Evolutionary conservation across 2,113 vertebrate species (phyloP), one percentile per base, ranked within the genome.

Genomic region (Menura novaehollandiae): DNA sequence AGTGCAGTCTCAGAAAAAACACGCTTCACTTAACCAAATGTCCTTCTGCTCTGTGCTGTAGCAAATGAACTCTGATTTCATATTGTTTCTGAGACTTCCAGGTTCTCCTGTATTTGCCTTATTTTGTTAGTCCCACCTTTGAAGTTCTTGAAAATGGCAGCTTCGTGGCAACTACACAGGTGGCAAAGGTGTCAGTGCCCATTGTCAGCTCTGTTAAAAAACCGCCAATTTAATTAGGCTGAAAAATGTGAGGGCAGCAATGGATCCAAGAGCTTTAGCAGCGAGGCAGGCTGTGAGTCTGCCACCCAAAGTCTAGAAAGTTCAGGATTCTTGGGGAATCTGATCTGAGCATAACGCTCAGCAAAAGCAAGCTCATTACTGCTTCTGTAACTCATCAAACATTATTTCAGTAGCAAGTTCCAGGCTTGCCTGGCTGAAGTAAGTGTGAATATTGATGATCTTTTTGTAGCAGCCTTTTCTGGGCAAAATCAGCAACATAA

Each of bases 41-140:
- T 27, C 49, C 22, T 91, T 85, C 69, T 96, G 96, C 88, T 94
- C 90, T 89, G 78, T 91, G 24, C 89, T 73, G 43, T 83, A 93
- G 82, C 86, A 91, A 93, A 86, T 3, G 28, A 93, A 95, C 94
- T 96, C 80, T 89, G 79, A 88, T 89, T 95, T 94, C 92, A 78
- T 85, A 30, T 63, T 79, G 52, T 89, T 59, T 86, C 95, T 89
- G 95, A 97, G 96, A 96, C 95, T 97, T 97, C 96, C 84, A 59
- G 13, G 88, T 77, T 90, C 59, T 94, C 89, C 59, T 71, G 4
- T 33, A 28, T 79, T 90, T 89, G 91, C 95, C 95, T 95, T 94
- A 91, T 81, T 73, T 66, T 89, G 82, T 86, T 49, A 41, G 69
- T 78, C 78, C 60, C 85, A 13, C 91, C 67, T 52, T 71, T 96